Evolutionary conservation across 2,888 invertebrate genomes (phyloP).

Genomic region (Lithophane semibrunnea): DNA sequence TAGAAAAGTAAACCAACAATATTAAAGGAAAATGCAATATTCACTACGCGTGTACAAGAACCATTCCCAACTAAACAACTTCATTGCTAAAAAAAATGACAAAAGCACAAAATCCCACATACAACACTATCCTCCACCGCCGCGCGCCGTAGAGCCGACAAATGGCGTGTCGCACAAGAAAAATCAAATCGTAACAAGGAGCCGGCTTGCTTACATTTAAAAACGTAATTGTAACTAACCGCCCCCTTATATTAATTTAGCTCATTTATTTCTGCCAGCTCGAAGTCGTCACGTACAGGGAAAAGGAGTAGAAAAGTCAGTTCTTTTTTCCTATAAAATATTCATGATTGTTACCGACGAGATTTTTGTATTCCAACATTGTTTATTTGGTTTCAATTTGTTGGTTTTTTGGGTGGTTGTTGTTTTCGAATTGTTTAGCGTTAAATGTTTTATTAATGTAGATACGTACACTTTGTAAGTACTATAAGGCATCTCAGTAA

Average conservation of each 20-base stretch:
- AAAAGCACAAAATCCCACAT: slow-evolving; percentile 47
- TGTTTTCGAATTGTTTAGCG: not conserved
- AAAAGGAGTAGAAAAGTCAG: slow-evolving; percentile 78
- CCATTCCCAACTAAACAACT: too few relatives aligned
- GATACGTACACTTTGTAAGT: not conserved
- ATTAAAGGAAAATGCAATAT: not conserved
- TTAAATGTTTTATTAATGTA: slow-evolving; percentile 4
- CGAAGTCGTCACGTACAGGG: slow-evolving; percentile 78
- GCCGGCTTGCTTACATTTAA: slow-evolving; percentile 89
- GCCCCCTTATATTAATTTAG: slow-evolving; percentile 89
- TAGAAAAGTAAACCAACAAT: not conserved
- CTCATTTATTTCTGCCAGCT: slow-evolving; percentile 85
- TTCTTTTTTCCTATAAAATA: slow-evolving; percentile 79
- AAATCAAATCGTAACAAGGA: slow-evolving; percentile 88
- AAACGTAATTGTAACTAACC: slow-evolving; percentile 90
- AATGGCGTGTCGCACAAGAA: slow-evolving; percentile 89
- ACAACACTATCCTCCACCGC: slow-evolving; percentile 62
- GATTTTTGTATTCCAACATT: slow-evolving; percentile 58
- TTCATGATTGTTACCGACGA: slow-evolving; percentile 77
- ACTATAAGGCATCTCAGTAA: not conserved
- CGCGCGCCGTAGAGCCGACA: slow-evolving; percentile 73
- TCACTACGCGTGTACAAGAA: too few relatives aligned
- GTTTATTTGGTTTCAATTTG: slow-evolving; percentile 64
- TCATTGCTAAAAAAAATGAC: too few relatives aligned
- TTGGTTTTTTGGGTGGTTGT: slow-evolving; percentile 15